phyloP scores from a whole-genome alignment of 1,140 invertebrate species.

The Calephelis nemesis region DNA sequence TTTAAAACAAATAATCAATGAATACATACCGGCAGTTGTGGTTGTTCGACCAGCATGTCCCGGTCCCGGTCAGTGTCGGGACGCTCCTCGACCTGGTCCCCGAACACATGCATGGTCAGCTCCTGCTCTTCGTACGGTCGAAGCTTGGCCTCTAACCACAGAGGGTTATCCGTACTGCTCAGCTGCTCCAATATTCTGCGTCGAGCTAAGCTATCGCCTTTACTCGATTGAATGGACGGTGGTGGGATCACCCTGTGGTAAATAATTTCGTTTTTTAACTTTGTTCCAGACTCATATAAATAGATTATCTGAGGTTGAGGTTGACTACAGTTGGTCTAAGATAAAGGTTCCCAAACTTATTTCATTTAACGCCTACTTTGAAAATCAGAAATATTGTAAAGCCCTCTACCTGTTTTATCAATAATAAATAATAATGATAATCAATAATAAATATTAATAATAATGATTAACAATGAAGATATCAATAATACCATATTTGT shows the following conservation, averaged over 20 bases:
- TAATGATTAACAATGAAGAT: too few relatives aligned
- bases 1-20: not conserved
- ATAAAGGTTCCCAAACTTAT: too few relatives aligned
- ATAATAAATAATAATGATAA: too few relatives aligned
- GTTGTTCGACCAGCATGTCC: not conserved
- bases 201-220: constrained; percentile 90
- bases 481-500: too few relatives aligned
- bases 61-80: constrained; percentile 77
- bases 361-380: too few relatives aligned
- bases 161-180: constrained; percentile 93
- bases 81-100: constrained; percentile 82
- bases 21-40: not conserved
- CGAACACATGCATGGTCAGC: constrained; percentile 95
- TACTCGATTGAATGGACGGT: constrained; percentile 79
- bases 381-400: too few relatives aligned
- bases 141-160: constrained; percentile 95
- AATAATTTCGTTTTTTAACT: not conserved
- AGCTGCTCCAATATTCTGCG: constrained; percentile 91
- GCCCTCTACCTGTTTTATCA: too few relatives aligned
- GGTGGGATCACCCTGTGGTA: constrained; percentile 82
- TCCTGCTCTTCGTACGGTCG: constrained; percentile 96
- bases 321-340: too few relatives aligned
- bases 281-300: not conserved
- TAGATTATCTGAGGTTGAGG: not conserved
- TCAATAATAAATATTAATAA: too few relatives aligned